Evolutionary conservation across 2,888 invertebrate species (phyloP), one percentile per base, ranked within the genome.

Genomic region (Orthonychiurus folsomi): DNA sequence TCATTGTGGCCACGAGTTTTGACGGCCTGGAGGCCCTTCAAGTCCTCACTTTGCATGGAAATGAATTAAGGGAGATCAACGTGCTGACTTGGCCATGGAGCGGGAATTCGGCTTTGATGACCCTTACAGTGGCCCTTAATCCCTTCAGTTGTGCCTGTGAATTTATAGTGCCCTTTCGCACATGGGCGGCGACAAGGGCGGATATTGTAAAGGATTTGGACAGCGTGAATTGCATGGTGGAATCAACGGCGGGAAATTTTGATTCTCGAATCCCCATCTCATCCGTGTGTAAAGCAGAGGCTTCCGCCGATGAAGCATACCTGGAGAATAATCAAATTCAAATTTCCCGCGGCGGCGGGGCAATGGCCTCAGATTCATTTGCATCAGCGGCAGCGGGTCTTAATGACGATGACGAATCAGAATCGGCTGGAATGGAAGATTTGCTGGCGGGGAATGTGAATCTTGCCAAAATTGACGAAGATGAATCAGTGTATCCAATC

Each of bases 131-230:
- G 26, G 69, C 73, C 21, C 63, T 68, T 18, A 90, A 90, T 75
- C 87, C 87, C 58, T 90, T 88, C 88, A 84, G 85, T 61, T 90
- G 90, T 77, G 86, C 88, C 74, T 90, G 90, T 77, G 86, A 87
- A 74, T 89, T 85, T 75, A 83, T 85, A 74, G 87, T 89, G 77
- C 87, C 87, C 74, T 80, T 91, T 73, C 88, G 89, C 63, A 37
- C 37, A 5, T 15, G 37, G 37, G 37, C 37, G 37, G 37, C 37
- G 37, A 15, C 37, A 37, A 5, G 5, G 37, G 37, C 5, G 15
- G 37, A 15, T 9, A 37, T 37, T 37, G 37, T 5, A 5, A 15
- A 37, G 37, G 5, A 37, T 37, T 37, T 37, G 37, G 5, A 5
- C 37, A 5, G 15, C 9, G 37, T 15, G 15, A 37, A 5, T 37